These are phyloP conservation scores for Monopterus albus DNA, from an alignment of 2,113 vertebrate species.

Conservation along the genomic window DNA sequence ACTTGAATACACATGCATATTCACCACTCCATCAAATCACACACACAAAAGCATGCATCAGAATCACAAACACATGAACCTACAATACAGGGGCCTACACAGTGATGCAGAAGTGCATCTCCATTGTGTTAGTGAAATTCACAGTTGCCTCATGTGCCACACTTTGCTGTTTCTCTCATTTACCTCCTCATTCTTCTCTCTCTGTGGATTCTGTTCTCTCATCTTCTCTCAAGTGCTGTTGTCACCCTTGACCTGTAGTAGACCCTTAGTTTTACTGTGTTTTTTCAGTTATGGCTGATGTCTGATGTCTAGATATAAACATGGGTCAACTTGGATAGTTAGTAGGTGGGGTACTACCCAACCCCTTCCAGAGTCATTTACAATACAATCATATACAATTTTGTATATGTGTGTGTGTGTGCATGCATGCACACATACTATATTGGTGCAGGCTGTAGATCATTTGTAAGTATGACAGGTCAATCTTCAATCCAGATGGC, in stretches of 20 bases:
- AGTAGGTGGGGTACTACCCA: not conserved
- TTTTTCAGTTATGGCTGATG: not conserved
- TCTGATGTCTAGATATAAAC: conserved; percentile 14
- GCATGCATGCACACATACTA: conserved; percentile 27
- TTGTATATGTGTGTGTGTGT: conserved; percentile 12
- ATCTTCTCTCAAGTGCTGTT: conserved; percentile 29
- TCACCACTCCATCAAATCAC: too few relatives aligned
- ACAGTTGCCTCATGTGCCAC: conserved; percentile 4
- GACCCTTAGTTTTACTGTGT: conserved; percentile 40
- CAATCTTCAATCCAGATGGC: conserved; percentile 76
- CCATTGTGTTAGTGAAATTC: conserved; percentile 1
- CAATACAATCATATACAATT: too few relatives aligned
- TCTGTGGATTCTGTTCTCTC: conserved; percentile 32
- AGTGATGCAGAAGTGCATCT: not conserved
- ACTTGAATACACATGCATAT: too few relatives aligned
- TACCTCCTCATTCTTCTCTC: conserved; percentile 7
- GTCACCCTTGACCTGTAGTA: conserved; percentile 45
- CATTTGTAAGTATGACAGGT: conserved; percentile 67
- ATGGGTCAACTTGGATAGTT: not conserved
- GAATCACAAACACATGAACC: not conserved
- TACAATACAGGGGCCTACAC: not conserved
- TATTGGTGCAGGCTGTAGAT: conserved; percentile 65
- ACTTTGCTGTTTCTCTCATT: conserved; percentile 42
- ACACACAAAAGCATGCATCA: not conserved
- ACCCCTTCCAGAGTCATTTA: not conserved